Percentiles rank a stretch among this genome's conserved stretches.
Evolutionary conservation across 1,140 invertebrate genomes (phyloP).

Genomic region (Drosophila orosa): DNA sequence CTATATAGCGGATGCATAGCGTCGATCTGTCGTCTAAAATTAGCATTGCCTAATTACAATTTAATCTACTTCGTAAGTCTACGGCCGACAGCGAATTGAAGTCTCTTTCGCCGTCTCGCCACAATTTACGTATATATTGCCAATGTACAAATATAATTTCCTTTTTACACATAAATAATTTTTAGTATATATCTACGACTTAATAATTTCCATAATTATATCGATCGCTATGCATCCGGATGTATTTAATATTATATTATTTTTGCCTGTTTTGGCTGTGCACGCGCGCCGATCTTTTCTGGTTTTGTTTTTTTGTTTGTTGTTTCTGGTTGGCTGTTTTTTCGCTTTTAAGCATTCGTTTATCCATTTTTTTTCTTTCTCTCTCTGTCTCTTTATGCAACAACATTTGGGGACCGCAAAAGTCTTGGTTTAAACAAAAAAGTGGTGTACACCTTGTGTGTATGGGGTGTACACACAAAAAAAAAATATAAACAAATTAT

Average conservation of each 20-base stretch:
- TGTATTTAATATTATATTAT: constrained; percentile 29
- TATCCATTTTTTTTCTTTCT: constrained; percentile 1
- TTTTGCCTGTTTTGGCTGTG: constrained; percentile 54
- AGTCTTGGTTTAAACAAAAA: constrained; percentile 62
- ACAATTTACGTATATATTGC: constrained; percentile 64
- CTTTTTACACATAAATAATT: constrained; percentile 42
- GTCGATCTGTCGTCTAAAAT: constrained; percentile 33
- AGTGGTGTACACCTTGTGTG: constrained; percentile 36
- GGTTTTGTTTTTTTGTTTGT: constrained; percentile 23
- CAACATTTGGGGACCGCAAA: constrained; percentile 39
- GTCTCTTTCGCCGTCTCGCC: constrained; percentile 38
- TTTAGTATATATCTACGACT: constrained; percentile 40
- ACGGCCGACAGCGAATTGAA: constrained; percentile 19
- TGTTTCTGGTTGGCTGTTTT: constrained; percentile 39
- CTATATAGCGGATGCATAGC: constrained; percentile 56
- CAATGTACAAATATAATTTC: constrained; percentile 51
- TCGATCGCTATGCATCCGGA: constrained; percentile 49
- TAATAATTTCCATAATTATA: constrained; percentile 49
- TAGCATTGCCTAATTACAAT: constrained; percentile 60
- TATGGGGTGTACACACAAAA: constrained; percentile 44
- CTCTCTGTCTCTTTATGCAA: constrained; percentile 26
- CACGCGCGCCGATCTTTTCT: constrained; percentile 53
- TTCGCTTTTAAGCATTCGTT: constrained; percentile 7
- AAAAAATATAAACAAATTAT: constrained; percentile 65
- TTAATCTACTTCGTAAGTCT: constrained; percentile 55